phyloP scores from a whole-genome alignment of 2,888 invertebrate species.

The Cantharis rufa region DNA sequence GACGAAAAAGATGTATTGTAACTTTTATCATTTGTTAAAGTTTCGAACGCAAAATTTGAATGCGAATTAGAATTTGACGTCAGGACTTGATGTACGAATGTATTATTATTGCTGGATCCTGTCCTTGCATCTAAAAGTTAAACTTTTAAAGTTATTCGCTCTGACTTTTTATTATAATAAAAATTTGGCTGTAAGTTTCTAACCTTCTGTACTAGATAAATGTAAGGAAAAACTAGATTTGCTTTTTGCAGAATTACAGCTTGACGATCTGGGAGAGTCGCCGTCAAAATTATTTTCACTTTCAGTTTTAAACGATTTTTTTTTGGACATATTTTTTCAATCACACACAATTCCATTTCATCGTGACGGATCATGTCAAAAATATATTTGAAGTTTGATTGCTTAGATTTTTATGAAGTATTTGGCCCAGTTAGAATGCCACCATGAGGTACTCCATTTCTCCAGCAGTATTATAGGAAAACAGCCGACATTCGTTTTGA shows the following conservation, averaged over 20 bases:
- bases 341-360: not conserved
- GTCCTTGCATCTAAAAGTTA: not conserved
- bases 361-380: conserved; percentile 24
- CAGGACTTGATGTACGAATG: not conserved
- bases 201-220: conserved; percentile 22
- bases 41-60: not conserved
- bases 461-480: no score
- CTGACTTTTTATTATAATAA: not conserved
- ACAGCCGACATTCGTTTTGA: no score
- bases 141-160: not conserved
- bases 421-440: not conserved
- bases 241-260: not conserved
- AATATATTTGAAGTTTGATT: conserved; percentile 21
- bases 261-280: not conserved
- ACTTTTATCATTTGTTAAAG: not conserved
- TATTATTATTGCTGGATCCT: not conserved
- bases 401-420: conserved; percentile 6
- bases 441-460: no score
- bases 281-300: conserved; percentile 14
- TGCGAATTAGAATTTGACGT: not conserved
- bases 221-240: not conserved
- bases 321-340: conserved; percentile 30
- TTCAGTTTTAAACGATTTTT: conserved; percentile 22
- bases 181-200: conserved; percentile 10
- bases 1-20: not conserved